Evolutionary conservation across 1,140 invertebrate genomes (phyloP).

Genomic region (Sycobia sp.): DNA sequence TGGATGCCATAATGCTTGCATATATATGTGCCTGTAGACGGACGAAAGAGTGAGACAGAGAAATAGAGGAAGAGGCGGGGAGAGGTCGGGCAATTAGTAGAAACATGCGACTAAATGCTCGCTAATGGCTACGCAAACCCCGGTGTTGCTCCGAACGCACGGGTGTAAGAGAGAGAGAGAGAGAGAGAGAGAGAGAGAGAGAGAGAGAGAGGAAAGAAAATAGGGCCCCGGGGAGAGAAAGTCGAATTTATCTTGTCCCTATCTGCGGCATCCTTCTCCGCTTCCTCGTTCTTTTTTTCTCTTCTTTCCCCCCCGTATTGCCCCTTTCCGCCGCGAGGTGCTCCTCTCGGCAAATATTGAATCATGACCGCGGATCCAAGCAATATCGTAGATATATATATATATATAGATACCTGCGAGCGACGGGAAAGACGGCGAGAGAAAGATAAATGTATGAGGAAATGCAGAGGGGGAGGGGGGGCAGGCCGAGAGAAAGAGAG

Average conservation of each 20-base stretch:
- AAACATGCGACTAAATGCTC: conserved; percentile 30
- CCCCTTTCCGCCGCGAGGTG: not conserved
- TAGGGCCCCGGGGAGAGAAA: not conserved
- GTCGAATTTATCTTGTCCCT: not conserved
- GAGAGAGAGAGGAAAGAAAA: not conserved
- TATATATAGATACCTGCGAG: too few species aligned
- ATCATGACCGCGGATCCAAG: conserved; percentile 8
- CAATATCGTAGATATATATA: too few species aligned
- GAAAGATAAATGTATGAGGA: too few species aligned
- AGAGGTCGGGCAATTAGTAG: conserved; percentile 27
- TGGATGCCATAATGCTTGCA: too few species aligned
- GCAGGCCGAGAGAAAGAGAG: too few species aligned
- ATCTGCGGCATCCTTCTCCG: not conserved
- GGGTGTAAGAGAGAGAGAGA: not conserved
- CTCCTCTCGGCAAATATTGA: conserved; percentile 30
- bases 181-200: not conserved
- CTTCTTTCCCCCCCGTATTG: not conserved
- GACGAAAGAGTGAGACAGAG: too few species aligned
- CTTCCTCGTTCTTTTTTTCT: not conserved
- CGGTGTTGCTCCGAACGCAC: not conserved
- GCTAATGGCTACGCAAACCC: conserved; percentile 33
- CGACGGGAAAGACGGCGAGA: too few species aligned
- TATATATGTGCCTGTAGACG: too few species aligned
- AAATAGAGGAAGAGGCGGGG: too few species aligned
- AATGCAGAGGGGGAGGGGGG: too few species aligned